Evolutionary conservation across 2,113 vertebrate genomes (phyloP).

Genomic region (Platanista minor): DNA sequence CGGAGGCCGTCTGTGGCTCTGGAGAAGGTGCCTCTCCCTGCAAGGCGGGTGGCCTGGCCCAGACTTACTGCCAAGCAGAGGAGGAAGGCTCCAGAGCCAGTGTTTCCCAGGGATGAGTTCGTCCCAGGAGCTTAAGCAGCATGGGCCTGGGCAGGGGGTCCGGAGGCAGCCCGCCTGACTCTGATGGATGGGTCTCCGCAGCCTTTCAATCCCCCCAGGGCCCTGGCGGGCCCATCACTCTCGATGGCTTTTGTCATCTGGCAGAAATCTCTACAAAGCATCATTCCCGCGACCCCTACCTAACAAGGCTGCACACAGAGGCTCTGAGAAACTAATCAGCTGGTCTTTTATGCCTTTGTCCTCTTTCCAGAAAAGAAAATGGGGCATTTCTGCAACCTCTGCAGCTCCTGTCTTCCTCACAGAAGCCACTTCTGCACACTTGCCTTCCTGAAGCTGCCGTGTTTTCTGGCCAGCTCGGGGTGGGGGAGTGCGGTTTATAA

Average conservation of each 20-base stretch:
- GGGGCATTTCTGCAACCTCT: not conserved
- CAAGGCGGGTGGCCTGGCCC: fast-evolving
- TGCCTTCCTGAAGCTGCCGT: not conserved
- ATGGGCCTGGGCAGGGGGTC: not conserved
- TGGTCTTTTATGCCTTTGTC: not conserved
- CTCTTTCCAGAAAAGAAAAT: not conserved
- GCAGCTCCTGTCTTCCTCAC: not conserved
- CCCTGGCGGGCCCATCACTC: not conserved
- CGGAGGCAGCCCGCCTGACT: not conserved
- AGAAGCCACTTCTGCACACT: not conserved
- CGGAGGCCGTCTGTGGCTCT: not conserved
- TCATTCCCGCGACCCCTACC: not conserved
- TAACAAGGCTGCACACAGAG: not conserved
- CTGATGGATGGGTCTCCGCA: not conserved
- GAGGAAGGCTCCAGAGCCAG: not conserved
- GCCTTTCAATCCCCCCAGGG: fast-evolving
- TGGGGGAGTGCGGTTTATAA: not conserved
- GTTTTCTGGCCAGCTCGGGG: not conserved
- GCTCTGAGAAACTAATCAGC: not conserved
- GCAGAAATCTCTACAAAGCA: not conserved
- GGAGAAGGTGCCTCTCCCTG: not conserved
- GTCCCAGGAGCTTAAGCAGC: not conserved
- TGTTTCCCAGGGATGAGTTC: not conserved
- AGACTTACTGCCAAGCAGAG: not conserved
- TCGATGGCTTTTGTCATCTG: not conserved